Percentiles rank a stretch among this genome's conserved stretches.
Conservation (phyloP, 2,113 vertebrate species). For the Cyanoramphus novaezelandiae region DNA sequence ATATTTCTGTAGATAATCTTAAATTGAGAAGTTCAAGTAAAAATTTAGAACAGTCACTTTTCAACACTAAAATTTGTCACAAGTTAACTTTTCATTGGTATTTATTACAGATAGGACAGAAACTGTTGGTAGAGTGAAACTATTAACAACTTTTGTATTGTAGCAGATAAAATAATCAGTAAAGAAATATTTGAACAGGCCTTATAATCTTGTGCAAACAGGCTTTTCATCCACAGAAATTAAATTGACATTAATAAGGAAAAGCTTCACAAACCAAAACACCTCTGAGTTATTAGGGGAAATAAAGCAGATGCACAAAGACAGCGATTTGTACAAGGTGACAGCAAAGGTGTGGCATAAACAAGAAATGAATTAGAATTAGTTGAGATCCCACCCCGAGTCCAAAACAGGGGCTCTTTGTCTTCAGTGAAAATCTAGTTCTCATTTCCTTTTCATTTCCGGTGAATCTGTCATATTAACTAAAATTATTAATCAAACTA, state of each 20-base stretch:
- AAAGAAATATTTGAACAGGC: neutral
- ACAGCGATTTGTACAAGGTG: neutral
- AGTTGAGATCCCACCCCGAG: neutral
- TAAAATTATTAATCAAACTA: neutral
- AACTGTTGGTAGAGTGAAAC: neutral
- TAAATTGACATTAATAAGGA: neutral
- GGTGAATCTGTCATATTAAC: neutral
- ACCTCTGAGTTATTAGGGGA: neutral
- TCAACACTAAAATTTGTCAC: neutral
- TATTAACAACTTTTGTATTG: neutral
- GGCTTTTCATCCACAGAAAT: neutral
- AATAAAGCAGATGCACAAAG: neutral
- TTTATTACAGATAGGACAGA: neutral
- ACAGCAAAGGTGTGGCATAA: neutral
- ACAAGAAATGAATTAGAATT: neutral
- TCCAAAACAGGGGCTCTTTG: neutral
- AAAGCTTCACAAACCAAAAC: neutral
- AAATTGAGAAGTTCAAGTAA: neutral
- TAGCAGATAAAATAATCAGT: neutral
- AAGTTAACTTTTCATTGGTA: neutral
- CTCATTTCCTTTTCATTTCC: neutral
- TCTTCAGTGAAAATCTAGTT: neutral
- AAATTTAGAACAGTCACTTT: neutral
- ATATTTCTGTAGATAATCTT: neutral
- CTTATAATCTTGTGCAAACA: neutral